phyloP scores from a whole-genome alignment of 1,140 invertebrate genomes.

The Brachionus calyciflorus region DNA sequence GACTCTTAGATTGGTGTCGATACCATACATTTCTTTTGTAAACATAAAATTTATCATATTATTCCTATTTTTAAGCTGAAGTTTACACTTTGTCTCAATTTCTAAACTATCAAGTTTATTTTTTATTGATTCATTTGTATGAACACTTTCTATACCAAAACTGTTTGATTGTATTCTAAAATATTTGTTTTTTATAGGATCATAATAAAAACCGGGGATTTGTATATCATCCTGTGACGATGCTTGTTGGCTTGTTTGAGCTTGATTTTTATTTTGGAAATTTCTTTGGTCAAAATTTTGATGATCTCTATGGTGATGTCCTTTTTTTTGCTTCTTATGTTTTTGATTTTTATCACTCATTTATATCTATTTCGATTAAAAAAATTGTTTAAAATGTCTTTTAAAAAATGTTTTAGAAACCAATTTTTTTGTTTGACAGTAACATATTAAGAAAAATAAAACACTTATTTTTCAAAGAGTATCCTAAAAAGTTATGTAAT shows the following conservation, averaged over 20 bases:
- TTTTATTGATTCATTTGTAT: background rate
- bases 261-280: background rate
- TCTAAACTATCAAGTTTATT: background rate
- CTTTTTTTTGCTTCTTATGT: background rate
- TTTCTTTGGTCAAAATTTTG: too few relatives aligned
- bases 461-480: too few relatives aligned
- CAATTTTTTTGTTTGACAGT: too few relatives aligned
- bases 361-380: too few relatives aligned
- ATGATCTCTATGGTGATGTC: background rate
- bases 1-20: background rate
- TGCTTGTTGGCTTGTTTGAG: background rate
- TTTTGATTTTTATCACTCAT: too few relatives aligned
- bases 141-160: slow-evolving; percentile 5
- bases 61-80: background rate
- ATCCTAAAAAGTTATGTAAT: too few relatives aligned
- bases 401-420: too few relatives aligned
- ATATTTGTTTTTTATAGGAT: slow-evolving; percentile 37
- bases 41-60: background rate
- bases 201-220: slow-evolving; percentile 39
- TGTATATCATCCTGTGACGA: background rate
- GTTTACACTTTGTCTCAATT: background rate
- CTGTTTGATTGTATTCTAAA: slow-evolving; percentile 38
- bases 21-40: background rate
- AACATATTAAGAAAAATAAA: too few relatives aligned
- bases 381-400: too few relatives aligned